Conservation (phyloP, 1,140 invertebrate species). For the Achatina immaculata region DNA sequence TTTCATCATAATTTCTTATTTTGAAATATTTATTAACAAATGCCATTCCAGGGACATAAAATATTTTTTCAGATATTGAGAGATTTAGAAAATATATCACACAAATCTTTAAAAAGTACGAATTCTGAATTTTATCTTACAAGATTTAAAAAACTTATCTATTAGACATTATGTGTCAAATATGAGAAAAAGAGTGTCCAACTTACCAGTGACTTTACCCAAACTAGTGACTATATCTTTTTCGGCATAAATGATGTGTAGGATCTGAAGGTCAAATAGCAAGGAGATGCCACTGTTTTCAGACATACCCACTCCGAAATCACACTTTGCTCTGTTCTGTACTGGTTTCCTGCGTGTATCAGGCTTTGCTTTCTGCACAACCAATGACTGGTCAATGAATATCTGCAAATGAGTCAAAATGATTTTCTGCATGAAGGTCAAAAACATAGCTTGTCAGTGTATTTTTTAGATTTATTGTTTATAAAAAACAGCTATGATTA, state of each 20-base stretch:
- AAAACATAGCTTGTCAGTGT: background rate
- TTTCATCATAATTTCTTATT: no score
- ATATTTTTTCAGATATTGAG: no score
- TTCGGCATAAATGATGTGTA: conserved; percentile 34
- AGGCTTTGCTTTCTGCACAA: conserved; percentile 2
- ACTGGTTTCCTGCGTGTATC: background rate
- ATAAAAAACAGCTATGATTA: background rate
- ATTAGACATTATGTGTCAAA: no score
- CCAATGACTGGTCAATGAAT: conserved; percentile 6
- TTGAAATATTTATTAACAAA: no score
- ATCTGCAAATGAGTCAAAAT: conserved; percentile 22
- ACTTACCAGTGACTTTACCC: conserved; percentile 35
- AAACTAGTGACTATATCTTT: conserved; percentile 29
- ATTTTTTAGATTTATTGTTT: background rate
- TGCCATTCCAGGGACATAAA: no score
- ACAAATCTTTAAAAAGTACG: no score
- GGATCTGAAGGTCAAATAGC: conserved; percentile 29
- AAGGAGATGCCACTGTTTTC: background rate
- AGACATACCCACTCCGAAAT: conserved; percentile 3
- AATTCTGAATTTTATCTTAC: no score
- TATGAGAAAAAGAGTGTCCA: background rate
- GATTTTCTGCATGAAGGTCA: background rate
- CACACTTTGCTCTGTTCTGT: background rate
- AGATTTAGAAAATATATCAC: no score
- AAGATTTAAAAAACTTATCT: no score